phyloP scores from a whole-genome alignment of 2,888 invertebrate species.

The Hipparchia semele region DNA sequence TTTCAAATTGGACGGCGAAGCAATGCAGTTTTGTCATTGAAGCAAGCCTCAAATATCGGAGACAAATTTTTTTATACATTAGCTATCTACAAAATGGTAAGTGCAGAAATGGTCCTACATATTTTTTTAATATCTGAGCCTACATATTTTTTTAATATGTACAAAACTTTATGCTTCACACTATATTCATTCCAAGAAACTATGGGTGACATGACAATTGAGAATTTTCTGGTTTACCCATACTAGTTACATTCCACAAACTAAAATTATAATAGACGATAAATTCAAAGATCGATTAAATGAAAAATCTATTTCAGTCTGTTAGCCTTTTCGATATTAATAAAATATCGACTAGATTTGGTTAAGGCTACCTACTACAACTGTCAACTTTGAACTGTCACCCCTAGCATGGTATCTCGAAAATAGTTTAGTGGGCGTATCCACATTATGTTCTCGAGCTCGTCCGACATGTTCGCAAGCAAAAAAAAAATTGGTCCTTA shows the following conservation, averaged over 20 bases:
- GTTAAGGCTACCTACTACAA: too few relatives aligned
- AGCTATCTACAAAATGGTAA: conserved; percentile 39
- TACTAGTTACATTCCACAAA: too few relatives aligned
- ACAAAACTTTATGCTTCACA: conserved; percentile 37
- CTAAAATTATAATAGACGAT: too few relatives aligned
- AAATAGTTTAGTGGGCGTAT: background rate
- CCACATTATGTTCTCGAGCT: background rate
- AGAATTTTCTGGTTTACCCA: too few relatives aligned
- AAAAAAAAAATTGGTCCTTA: too few relatives aligned
- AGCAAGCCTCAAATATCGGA: conserved; percentile 38
- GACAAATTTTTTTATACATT: conserved; percentile 35
- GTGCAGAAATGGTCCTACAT: conserved; percentile 39
- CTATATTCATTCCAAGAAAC: background rate
- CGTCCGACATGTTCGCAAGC: background rate
- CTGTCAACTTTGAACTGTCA: too few relatives aligned
- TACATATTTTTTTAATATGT: conserved; percentile 27
- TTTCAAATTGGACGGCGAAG: conserved; percentile 56
- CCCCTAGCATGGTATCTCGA: too few relatives aligned
- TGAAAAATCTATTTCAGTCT: too few relatives aligned
- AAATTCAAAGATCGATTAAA: too few relatives aligned
- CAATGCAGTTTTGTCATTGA: conserved; percentile 48
- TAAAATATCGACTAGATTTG: too few relatives aligned
- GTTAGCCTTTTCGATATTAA: too few relatives aligned
- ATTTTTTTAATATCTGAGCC: conserved; percentile 25
- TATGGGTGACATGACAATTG: background rate